Evolutionary conservation across 2,113 vertebrate species (phyloP), one percentile per base, ranked within the genome.

Genomic region (Fregetta grallaria): DNA sequence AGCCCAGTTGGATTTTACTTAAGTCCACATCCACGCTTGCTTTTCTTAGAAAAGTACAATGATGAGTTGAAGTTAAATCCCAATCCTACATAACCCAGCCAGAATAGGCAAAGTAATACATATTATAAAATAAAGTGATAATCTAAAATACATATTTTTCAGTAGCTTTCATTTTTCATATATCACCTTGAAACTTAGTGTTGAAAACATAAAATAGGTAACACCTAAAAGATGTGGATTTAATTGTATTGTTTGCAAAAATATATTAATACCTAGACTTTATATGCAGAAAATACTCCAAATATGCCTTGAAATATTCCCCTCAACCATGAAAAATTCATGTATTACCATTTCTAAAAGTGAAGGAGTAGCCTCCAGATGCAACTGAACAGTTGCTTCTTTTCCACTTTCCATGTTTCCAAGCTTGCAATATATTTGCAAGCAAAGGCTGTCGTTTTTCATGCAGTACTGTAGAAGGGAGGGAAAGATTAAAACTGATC

Each of bases 351-450:
- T 97, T 95, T 98, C 98, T 68, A 99, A 92, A 63, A 99, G 97
- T 3, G 96, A 93, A 44, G 99, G 99, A 90, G 99, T 99, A 55
- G 99, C 98, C 94, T 98, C 98, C 74, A 99, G 88, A 18, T 98
- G 98, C 90, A 99, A 78, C 12, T 98, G 98, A 81, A 99, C 90
- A 21, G 96, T 98, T 27, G 96, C 98, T 83, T 99, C 99, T 94
- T 98, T 99, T 34, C 99, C 99, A 36, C 95, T 97, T 74, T 99
- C 99, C 98, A 99, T 96, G 91, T 98, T 98, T 68, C 99, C 99
- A 21, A 99, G 98, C 70, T 96, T 97, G 97, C 99, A 99, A 59
- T 98, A 55, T 92, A 99, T 94, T 72, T 76, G 96, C 96, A 99
- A 98, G 95, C 99, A 99, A 49, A 98, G 75, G 27, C 71, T 79